A percentile compares a stretch with the other conserved stretches of the same genome.
These are phyloP conservation scores for Acanthaster planci DNA, from an alignment of 35 echinoderm and acorn worm genomes.

Conservation along the genomic window DNA sequence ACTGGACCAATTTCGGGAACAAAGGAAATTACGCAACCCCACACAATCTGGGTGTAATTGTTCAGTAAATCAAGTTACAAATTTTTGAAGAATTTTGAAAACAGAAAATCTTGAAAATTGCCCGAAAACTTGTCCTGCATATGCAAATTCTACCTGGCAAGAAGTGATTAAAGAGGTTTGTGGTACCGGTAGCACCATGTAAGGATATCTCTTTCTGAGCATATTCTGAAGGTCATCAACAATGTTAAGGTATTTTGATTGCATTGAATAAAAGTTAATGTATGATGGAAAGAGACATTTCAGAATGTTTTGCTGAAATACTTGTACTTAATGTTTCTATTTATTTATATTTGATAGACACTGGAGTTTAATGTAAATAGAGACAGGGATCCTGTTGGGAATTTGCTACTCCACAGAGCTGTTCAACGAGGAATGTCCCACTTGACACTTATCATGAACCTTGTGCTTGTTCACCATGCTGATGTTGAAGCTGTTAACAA, in stretches of 20 bases:
- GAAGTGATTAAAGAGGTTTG: no score
- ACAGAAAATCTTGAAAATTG: no score
- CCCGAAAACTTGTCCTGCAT: no score
- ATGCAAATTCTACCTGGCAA: no score
- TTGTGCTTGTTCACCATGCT: slow-evolving; percentile 79
- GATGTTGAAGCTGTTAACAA: slow-evolving; percentile 70
- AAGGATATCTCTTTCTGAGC: background rate
- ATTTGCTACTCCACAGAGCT: slow-evolving; percentile 78
- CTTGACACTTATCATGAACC: slow-evolving; percentile 59
- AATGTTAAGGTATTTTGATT: background rate
- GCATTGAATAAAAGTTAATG: background rate
- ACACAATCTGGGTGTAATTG: no score
- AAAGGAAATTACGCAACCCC: no score
- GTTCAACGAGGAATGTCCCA: slow-evolving; percentile 82
- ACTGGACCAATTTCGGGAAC: no score
- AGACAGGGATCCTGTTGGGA: slow-evolving; percentile 62
- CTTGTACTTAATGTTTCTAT: background rate
- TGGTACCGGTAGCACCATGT: background rate
- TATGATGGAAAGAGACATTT: background rate
- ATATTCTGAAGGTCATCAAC: background rate
- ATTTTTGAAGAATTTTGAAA: no score
- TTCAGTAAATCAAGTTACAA: no score
- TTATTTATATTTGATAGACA: slow-evolving; percentile 35
- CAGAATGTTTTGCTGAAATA: background rate
- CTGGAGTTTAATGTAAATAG: slow-evolving; percentile 80